Evolutionary conservation across 2,888 invertebrate genomes (phyloP), one percentile per base, ranked within the genome.

Genomic region (Poecilobothrus nobilitatus): DNA sequence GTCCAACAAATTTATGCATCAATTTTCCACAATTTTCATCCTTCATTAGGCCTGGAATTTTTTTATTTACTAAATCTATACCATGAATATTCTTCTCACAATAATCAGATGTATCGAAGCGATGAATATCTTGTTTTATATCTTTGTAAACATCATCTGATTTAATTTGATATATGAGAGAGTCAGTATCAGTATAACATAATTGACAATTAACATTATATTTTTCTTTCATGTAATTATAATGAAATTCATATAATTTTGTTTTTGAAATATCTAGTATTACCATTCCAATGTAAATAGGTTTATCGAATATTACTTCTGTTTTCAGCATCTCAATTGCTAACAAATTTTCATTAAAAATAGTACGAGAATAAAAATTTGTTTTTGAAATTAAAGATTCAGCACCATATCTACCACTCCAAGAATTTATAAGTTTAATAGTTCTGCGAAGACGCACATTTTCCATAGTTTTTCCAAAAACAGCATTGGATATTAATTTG

Each of bases 371-470:
- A 64, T 78, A 72, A 71, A 78, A 79, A 72, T 76, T 75, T 15
- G 76, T 76, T 70, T 73, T 75, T 18, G 77, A 73, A 37, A 79
- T 77, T 10, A 74, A 71, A 18, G 71, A 70, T 68, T 71, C 63
- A 15, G 76, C 77, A n/a, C 76, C 76, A 61, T 70, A 72, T 21
- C 63, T 21, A 22, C 74, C 72, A 79, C 75, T 18, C 75, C 73
- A 70, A 75, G 73, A 65, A 81, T 81, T 53, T 78, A 71, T 12
- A 79, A 77, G 74, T 82, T 82, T 73, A 82, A 81, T 77, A 82
- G 81, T 67, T 18, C 34, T 62, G 15, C 67, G 44, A 67, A 67
- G 68, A 12, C 61, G 63, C 5, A 71, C 21, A 67, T 71, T 71
- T 69, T 71, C 71, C 71, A 71, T 71, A 33, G 69, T 67, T 66